phyloP scores from a whole-genome alignment of 2,888 invertebrate genomes.

The Gisinianus flammeolus region DNA sequence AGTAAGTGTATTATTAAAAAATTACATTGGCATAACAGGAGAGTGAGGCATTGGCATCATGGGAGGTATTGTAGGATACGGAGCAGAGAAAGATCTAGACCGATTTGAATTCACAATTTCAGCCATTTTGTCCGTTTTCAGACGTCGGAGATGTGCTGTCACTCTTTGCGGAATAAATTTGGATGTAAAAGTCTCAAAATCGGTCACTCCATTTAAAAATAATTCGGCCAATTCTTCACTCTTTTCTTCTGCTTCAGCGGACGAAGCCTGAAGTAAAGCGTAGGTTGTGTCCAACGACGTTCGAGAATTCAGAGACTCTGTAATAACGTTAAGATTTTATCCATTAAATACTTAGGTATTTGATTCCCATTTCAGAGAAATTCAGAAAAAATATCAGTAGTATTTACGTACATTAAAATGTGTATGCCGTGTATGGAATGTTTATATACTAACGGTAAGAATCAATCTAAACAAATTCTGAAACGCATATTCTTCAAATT shows the following conservation, averaged over 20 bases:
- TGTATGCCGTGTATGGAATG: too few species aligned
- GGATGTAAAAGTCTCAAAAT: slow-evolving; percentile 81
- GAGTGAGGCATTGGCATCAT: slow-evolving; percentile 76
- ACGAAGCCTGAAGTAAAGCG: slow-evolving; percentile 81
- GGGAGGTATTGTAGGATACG: slow-evolving; percentile 75
- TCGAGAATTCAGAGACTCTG: slow-evolving; percentile 76
- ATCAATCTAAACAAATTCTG: too few species aligned
- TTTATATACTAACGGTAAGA: too few species aligned
- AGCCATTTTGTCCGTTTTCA: slow-evolving; percentile 92
- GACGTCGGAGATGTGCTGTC: slow-evolving; percentile 78
- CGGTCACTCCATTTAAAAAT: slow-evolving; percentile 76
- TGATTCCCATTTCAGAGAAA: too few species aligned
- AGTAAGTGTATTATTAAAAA: too few species aligned
- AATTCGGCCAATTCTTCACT: slow-evolving; percentile 83
- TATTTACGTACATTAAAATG: too few species aligned
- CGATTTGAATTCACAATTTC: slow-evolving; percentile 60
- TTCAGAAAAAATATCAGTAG: too few species aligned
- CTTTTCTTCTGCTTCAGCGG: slow-evolving; percentile 91
- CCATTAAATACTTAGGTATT: too few species aligned
- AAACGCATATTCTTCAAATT: too few species aligned
- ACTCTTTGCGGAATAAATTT: slow-evolving; percentile 79
- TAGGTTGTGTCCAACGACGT: slow-evolving; percentile 84
- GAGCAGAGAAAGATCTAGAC: slow-evolving; percentile 61
- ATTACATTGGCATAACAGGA: slow-evolving; percentile 26
- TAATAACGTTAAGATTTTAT: not conserved